phyloP scores from a whole-genome alignment of 2,888 invertebrate genomes.

The Hypercompe scribonia region DNA sequence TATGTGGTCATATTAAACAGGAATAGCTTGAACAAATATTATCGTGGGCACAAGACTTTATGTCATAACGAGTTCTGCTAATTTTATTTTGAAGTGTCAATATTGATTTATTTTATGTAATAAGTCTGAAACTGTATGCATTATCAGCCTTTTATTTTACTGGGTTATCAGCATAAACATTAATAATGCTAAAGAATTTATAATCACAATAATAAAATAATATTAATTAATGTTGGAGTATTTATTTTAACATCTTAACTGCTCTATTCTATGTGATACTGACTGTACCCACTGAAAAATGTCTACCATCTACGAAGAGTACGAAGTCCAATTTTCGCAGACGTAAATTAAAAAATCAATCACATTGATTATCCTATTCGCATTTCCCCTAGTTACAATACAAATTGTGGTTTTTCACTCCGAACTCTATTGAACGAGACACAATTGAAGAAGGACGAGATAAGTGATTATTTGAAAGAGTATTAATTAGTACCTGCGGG shows the following conservation, averaged over 20 bases:
- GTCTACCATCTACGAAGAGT: slow-evolving; percentile 39
- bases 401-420: slow-evolving; percentile 46
- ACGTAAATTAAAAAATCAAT: slow-evolving; percentile 57
- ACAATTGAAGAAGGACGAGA: slow-evolving; percentile 32
- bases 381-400: slow-evolving; percentile 41
- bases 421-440: slow-evolving; percentile 31
- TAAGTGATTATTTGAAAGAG: slow-evolving; percentile 17
- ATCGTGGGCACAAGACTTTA: too few species aligned
- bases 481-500: slow-evolving; percentile 32
- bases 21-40: too few species aligned
- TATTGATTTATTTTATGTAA: too few species aligned
- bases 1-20: too few species aligned
- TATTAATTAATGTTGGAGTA: background rate
- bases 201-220: too few species aligned
- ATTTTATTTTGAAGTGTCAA: too few species aligned
- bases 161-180: too few species aligned
- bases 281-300: slow-evolving; percentile 13
- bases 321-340: slow-evolving; percentile 53
- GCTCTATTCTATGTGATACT: background rate
- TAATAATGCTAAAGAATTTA: too few species aligned
- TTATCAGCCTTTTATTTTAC: too few species aligned
- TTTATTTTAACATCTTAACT: background rate
- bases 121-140: too few species aligned
- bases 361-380: slow-evolving; percentile 63
- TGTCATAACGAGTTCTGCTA: too few species aligned